These are phyloP conservation scores for Heterodera schachtii DNA, from an alignment of 1,140 invertebrate species.

Conservation along the genomic window DNA sequence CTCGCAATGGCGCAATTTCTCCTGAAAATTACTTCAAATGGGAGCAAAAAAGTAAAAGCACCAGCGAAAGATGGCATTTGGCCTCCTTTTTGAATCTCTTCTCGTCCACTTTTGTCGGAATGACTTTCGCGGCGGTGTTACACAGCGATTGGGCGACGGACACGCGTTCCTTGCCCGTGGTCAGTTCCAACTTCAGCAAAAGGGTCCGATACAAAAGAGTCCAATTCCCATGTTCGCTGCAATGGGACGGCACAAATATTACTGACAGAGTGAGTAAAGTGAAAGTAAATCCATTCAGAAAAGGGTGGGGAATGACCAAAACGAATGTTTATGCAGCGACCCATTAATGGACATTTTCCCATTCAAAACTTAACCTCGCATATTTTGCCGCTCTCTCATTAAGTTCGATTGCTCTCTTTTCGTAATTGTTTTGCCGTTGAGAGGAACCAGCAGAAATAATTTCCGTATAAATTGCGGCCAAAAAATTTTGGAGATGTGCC, in stretches of 20 bases:
- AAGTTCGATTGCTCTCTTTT: slow-evolving; percentile 16
- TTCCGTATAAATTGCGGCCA: slow-evolving; percentile 20
- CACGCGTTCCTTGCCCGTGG: slow-evolving; percentile 10
- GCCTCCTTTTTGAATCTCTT: slow-evolving; percentile 20
- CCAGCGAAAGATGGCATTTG: slow-evolving; percentile 29
- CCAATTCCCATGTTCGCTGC: slow-evolving; percentile 26
- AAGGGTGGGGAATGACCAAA: no score
- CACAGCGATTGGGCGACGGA: slow-evolving; percentile 21
- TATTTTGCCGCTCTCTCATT: slow-evolving; percentile 25
- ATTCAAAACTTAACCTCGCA: slow-evolving; percentile 7
- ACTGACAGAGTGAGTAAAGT: no score
- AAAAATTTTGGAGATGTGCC: slow-evolving; percentile 26
- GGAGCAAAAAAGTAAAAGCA: neutral
- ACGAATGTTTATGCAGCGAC: no score
- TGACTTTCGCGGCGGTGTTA: slow-evolving; percentile 9
- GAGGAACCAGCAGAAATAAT: neutral
- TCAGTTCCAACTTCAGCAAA: slow-evolving; percentile 23
- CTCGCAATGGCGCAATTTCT: slow-evolving; percentile 24
- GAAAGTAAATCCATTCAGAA: no score
- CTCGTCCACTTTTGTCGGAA: slow-evolving; percentile 29
- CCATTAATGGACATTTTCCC: no score
- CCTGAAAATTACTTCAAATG: slow-evolving; percentile 6
- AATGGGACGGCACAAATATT: no score
- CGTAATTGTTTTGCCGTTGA: slow-evolving; percentile 20
- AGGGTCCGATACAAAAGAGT: slow-evolving; percentile 21